These are phyloP conservation scores for Mobula hypostoma DNA, from an alignment of 2,113 vertebrate genomes.

Conservation along the genomic window DNA sequence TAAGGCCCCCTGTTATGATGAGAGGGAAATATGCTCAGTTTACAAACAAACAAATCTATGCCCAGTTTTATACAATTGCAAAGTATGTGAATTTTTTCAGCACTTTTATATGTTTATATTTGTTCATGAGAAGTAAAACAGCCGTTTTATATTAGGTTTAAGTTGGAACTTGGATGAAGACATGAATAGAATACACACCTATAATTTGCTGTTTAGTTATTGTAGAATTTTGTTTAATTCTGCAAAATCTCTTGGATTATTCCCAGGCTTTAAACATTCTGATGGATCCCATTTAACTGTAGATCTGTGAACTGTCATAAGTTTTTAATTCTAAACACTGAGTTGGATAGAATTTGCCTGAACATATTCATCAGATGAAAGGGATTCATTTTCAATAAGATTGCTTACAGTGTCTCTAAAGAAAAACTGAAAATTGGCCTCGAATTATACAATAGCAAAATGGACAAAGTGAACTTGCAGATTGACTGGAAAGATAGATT, in stretches of 20 bases:
- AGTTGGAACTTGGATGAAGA: neutral
- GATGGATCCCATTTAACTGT: neutral
- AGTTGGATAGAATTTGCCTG: neutral
- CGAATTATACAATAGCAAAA: constrained; percentile 7
- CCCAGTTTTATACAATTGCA: neutral
- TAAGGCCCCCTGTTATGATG: neutral
- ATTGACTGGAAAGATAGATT: neutral
- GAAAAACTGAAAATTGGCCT: constrained; percentile 15
- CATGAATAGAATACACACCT: neutral
- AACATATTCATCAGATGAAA: constrained; percentile 7
- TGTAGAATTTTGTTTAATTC: neutral
- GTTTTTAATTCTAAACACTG: neutral
- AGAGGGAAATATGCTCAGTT: neutral
- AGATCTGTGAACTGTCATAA: neutral
- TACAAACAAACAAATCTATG: neutral
- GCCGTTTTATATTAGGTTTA: neutral
- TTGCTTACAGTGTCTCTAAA: neutral
- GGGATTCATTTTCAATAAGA: neutral
- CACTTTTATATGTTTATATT: neutral
- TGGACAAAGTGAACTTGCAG: constrained; percentile 16
- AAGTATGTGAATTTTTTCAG: neutral
- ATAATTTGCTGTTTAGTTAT: too few species aligned
- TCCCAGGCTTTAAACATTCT: neutral
- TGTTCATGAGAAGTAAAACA: neutral
- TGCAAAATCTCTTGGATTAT: neutral